Evolutionary conservation across 35 echinoderm and acorn worm genomes (phyloP).

Genomic region (Apostichopus californicus): DNA sequence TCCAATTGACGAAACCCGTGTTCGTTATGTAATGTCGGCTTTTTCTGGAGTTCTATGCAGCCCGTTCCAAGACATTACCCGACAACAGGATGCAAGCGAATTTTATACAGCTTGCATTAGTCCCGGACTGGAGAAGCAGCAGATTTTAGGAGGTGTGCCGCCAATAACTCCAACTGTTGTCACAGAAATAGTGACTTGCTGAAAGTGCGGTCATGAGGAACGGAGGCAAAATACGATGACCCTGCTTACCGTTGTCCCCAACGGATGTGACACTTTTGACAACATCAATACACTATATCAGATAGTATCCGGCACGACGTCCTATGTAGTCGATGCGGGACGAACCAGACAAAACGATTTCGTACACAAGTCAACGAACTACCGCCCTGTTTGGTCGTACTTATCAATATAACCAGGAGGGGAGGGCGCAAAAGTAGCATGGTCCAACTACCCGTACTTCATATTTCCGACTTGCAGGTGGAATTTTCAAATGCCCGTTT

Average conservation of each 20-base stretch:
- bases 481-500: not conserved
- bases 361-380: not conserved
- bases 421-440: not conserved
- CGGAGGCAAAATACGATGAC: not conserved
- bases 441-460: not conserved
- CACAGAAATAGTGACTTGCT: not conserved
- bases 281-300: not conserved
- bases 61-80: not conserved
- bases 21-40: not conserved
- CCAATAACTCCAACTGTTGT: not conserved
- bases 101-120: not conserved
- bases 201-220: not conserved
- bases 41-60: not conserved
- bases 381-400: not conserved
- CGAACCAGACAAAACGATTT: not conserved
- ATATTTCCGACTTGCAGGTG: not conserved
- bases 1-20: not conserved
- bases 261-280: not conserved
- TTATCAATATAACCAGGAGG: not conserved
- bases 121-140: not conserved
- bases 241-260: not conserved
- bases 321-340: not conserved
- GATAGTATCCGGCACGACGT: not conserved
- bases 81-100: constrained; percentile 29
- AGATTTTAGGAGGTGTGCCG: not conserved